These are phyloP conservation scores for Manacus vitellinus DNA, from an alignment of 2,113 vertebrate species.

Conservation along the genomic window DNA sequence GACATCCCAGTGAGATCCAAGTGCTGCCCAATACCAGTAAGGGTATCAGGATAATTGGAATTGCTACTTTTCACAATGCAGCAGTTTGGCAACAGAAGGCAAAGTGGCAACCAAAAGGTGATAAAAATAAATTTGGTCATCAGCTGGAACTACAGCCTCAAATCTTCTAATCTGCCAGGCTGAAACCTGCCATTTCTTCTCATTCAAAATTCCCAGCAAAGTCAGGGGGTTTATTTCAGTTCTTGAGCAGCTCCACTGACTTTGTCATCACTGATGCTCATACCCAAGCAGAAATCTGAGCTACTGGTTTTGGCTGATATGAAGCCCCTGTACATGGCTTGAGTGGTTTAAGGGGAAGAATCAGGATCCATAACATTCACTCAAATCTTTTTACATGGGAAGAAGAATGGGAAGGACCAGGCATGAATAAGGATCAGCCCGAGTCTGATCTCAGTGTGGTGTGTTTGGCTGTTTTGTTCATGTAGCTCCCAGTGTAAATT, in stretches of 20 bases:
- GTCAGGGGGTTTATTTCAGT: background rate
- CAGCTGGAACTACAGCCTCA: background rate
- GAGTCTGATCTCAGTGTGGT: background rate
- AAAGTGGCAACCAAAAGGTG: background rate
- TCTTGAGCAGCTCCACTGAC: background rate
- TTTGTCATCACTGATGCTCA: background rate
- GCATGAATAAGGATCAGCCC: background rate
- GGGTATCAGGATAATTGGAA: background rate
- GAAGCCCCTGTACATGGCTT: background rate
- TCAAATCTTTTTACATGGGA: background rate
- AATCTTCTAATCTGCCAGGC: background rate
- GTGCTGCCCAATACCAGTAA: background rate
- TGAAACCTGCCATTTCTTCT: conserved; percentile 2
- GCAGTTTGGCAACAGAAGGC: background rate
- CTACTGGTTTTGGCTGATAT: background rate
- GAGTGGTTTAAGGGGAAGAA: background rate
- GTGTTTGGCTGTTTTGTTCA: background rate
- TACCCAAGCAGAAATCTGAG: background rate
- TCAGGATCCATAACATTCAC: background rate
- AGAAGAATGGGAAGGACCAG: background rate
- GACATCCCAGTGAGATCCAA: background rate
- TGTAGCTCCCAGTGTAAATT: background rate
- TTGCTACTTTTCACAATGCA: background rate
- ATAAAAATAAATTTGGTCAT: background rate
- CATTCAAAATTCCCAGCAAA: background rate